Evolutionary conservation across 2,797 vertebrate species (phyloP), one percentile per base, ranked within the genome.

Genomic region (Australoheros facetus): DNA sequence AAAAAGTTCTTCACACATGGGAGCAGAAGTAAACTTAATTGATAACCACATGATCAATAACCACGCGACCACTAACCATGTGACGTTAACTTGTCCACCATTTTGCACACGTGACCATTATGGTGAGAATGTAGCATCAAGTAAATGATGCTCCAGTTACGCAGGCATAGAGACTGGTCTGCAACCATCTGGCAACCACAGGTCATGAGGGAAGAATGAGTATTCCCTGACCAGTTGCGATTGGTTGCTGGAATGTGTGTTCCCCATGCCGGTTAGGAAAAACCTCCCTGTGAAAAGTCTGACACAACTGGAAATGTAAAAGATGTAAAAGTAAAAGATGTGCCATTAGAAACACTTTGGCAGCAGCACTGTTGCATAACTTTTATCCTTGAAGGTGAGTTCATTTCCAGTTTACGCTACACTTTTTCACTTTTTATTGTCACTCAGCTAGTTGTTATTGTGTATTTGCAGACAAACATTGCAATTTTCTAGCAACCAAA

Each of bases 31-130:
- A 51, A 69, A 69, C 62, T 51, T 69, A 21, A 62, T 13, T 13
- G 2, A 60, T 34, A 32, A 32, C 28, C 28, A 57, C 19, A 28
- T 59, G 30, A 59, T 10, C 30, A 59, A 13, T 59, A 12, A 39
- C 37, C 37, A 39, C 3, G 30, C 11, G 57, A 58, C 9, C 57
- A 0, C 34, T 23, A 26, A 45, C 0, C 21, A 45, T 0, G 0
- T 17, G 39, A 64, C 23, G 21, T 8, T 64, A 45, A 64, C 60
- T 64, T 64, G 37, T 45, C 37, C 37, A 26, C 21, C 37, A 17
- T 0, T 42, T 64, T 64, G 60, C 42, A 17, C 60, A 64, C 42
- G 14, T 64, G 37, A 64, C 10, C 21, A 17, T 64, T 39, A 64
- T 19, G 14, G 21, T 28, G 0, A 64, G 4, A 64, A 14, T 64